Base-by-base conservation (phyloP, 2,113 vertebrate species). In the Seriola aureovittata region DNA sequence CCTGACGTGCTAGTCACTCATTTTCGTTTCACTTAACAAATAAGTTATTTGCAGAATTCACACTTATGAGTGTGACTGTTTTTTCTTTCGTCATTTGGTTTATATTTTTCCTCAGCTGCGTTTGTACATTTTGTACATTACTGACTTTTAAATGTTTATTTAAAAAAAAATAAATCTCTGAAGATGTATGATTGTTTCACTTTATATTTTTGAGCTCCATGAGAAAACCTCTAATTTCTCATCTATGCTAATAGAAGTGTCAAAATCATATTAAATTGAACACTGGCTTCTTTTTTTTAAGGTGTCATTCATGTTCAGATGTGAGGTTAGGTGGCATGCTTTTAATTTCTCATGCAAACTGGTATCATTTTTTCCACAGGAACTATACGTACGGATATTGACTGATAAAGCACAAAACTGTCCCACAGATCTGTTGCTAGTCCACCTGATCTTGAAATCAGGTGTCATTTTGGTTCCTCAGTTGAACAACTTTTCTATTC, bases 41-140 rank as follows among this genome's bases (percentile, higher is more conserved):
- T 46, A 36, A 40, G 14, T 82, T 74, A 77, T 72, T 52, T 13
- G 7, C 62, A 55, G 29, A 38, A 19, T 50, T 40, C 68, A 67
- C 44, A 42, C 25, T 40, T 69, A 29, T 68, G 3, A 58, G 16
- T 52, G 19, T 59, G 36, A 46, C 3, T 46, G 17, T 10, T 76
- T 23, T 55, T 44, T 3, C 9, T 34, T 63, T 71, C 17, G 2
- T 36, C 34, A 21, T 38, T 78, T 60, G 9, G 10, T 72, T 74
- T 40, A 48, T 48, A 23, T 85, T 84, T 55, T 80, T 62, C 40
- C 52, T 60, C 17, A 11, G 58, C 29, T 73, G 29, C 67, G 76
- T 85, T 91, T 93, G 81, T 90, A 91, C n/a, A 86, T 83, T 87
- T 90, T 92, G 86, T 92, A 82, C 48, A 75, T 81, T 59, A 71